Percentiles rank a stretch among this genome's conserved stretches.
Evolutionary conservation across 2,888 invertebrate genomes (phyloP).

Genomic region (Cetonia aurata): DNA sequence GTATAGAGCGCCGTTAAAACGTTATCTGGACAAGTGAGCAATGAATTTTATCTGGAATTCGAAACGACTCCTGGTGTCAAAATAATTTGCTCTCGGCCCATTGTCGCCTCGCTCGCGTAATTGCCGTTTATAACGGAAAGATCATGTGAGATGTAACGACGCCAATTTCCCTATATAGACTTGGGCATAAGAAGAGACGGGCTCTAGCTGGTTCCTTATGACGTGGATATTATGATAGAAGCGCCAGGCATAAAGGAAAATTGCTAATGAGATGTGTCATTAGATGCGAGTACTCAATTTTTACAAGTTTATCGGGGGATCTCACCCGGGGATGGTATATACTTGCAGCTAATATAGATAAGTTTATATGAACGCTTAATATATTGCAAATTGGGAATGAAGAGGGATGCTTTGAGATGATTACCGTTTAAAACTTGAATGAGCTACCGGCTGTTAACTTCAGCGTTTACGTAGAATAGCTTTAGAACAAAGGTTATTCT

Average conservation of each 20-base stretch:
- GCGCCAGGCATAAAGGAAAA: conserved; percentile 25
- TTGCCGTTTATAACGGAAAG: conserved; percentile 44
- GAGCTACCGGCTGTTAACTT: too few relatives aligned
- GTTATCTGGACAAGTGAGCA: conserved; percentile 48
- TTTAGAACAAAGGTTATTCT: too few relatives aligned
- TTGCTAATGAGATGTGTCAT: conserved; percentile 36
- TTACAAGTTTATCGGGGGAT: not conserved
- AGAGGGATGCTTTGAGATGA: too few relatives aligned
- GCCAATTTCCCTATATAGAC: conserved; percentile 39
- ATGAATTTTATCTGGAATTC: conserved; percentile 53
- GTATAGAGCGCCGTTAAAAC: conserved; percentile 49
- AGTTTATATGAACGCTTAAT: conserved; percentile 1
- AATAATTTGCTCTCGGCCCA: conserved; percentile 49
- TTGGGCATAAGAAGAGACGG: conserved; percentile 10
- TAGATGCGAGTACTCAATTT: conserved; percentile 18
- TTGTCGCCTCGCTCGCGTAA: conserved; percentile 47
- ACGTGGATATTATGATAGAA: not conserved
- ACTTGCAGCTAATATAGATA: not conserved
- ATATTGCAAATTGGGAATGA: conserved; percentile 18
- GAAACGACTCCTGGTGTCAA: conserved; percentile 48
- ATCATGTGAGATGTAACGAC: conserved; percentile 39
- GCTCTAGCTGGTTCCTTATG: not conserved
- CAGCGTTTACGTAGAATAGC: too few relatives aligned
- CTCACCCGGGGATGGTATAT: not conserved
- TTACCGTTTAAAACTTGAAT: too few relatives aligned